phyloP scores from a whole-genome alignment of 2,888 invertebrate genomes.

The Cheiracanthium punctorium region DNA sequence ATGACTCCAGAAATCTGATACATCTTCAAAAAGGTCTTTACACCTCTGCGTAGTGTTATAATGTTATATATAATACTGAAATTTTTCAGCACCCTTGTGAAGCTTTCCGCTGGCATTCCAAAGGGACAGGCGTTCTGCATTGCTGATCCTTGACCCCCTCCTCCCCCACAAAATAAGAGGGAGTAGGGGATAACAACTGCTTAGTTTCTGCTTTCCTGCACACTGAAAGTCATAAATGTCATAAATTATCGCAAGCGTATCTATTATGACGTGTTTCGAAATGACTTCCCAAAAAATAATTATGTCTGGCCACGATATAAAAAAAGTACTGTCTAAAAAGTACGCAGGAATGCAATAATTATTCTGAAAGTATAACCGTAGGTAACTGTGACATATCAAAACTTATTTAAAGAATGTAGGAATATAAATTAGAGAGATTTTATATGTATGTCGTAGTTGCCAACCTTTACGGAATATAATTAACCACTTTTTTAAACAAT shows the following conservation, averaged over 20 bases:
- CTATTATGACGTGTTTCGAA: neutral
- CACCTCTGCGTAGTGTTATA: neutral
- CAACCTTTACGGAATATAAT: too few species aligned
- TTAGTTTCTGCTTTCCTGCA: neutral
- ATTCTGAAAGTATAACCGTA: too few species aligned
- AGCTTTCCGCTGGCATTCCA: conserved; percentile 11
- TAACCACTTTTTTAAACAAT: too few species aligned
- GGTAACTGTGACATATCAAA: too few species aligned
- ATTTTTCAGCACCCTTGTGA: conserved; percentile 29
- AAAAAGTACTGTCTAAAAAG: too few species aligned
- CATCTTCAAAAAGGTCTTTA: conserved; percentile 1
- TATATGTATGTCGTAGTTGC: too few species aligned
- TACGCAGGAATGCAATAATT: too few species aligned
- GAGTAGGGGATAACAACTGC: neutral
- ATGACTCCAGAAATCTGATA: conserved; percentile 30
- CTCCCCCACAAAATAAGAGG: neutral
- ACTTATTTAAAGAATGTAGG: too few species aligned
- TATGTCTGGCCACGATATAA: too few species aligned
- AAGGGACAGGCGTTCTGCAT: conserved; percentile 6
- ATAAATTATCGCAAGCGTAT: neutral
- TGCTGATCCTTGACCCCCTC: conserved; percentile 13
- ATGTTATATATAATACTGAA: conserved; percentile 41
- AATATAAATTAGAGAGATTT: too few species aligned
- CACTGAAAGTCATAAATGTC: neutral
- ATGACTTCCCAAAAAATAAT: too few species aligned